Percentiles rank a stretch among this genome's conserved stretches.
These are phyloP conservation scores for Philereme vetulata DNA, from an alignment of 2,888 invertebrate species.

Conservation along the genomic window DNA sequence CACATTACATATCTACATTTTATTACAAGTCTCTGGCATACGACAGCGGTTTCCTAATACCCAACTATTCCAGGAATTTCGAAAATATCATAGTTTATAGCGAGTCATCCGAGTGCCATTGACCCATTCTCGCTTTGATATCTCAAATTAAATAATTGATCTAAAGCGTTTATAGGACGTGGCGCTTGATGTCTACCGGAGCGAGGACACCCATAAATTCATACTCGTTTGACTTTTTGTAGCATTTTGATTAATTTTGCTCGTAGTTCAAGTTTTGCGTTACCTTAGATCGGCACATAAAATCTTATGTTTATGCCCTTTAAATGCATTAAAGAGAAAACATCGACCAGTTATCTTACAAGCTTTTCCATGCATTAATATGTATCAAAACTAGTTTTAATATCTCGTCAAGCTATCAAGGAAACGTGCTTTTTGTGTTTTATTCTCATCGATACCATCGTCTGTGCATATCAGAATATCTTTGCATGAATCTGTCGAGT, in stretches of 20 bases:
- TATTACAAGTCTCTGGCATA: constrained; percentile 63
- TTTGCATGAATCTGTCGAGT: constrained; percentile 34
- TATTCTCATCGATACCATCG: constrained; percentile 8
- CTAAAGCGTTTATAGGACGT: constrained; percentile 37
- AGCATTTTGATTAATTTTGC: constrained; percentile 19
- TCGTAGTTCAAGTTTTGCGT: constrained; percentile 12
- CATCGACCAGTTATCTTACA: constrained; percentile 21
- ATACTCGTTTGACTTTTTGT: constrained; percentile 28
- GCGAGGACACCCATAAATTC: constrained; percentile 43
- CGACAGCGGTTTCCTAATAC: constrained; percentile 57
- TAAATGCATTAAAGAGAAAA: constrained; percentile 34
- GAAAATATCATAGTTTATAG: constrained; percentile 54
- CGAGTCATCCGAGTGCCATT: constrained; percentile 61
- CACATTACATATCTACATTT: constrained; percentile 50
- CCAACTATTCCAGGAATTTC: constrained; percentile 55
- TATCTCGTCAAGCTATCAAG: constrained; percentile 9
- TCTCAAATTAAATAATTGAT: constrained; percentile 40
- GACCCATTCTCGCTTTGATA: constrained; percentile 61
- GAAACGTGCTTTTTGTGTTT: constrained; percentile 1
- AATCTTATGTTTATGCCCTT: constrained; percentile 30
- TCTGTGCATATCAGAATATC: constrained; percentile 28
- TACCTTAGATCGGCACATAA: constrained; percentile 14
- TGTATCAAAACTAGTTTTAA: constrained; percentile 11
- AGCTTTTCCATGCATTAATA: constrained; percentile 26
- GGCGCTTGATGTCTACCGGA: constrained; percentile 41